A percentile compares a stretch with the other conserved stretches of the same genome.
Evolutionary conservation across 2,113 vertebrate species (phyloP).

Genomic region (Colius striatus): DNA sequence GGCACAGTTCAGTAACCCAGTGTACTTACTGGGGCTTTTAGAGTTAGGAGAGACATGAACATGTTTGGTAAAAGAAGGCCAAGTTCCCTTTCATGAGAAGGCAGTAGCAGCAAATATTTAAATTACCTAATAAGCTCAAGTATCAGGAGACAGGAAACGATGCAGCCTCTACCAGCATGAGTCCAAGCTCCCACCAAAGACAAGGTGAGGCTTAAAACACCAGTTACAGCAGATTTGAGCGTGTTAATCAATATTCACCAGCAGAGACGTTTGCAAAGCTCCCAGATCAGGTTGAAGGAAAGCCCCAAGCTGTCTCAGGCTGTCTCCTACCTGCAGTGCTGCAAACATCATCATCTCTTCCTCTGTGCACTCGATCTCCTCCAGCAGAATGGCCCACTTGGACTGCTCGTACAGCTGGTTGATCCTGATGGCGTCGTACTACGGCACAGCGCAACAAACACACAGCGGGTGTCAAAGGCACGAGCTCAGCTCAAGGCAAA

Average conservation of each 20-base stretch:
- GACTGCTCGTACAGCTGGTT: slow-evolving; percentile 98
- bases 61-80: neutral
- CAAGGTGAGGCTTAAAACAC: neutral
- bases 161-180: neutral
- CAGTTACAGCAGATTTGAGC: accelerated
- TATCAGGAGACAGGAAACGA: neutral
- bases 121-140: slow-evolving; percentile 21
- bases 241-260: neutral
- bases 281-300: neutral
- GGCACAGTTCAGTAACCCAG: neutral
- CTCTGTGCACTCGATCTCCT: slow-evolving; percentile 98
- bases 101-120: slow-evolving; percentile 6
- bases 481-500: neutral
- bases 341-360: slow-evolving; percentile 99
- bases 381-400: slow-evolving; percentile 97
- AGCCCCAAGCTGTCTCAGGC: accelerated
- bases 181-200: neutral
- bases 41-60: slow-evolving; percentile 8
- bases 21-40: neutral
- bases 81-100: slow-evolving; percentile 1
- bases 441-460: neutral
- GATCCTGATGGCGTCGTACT: slow-evolving; percentile 98
- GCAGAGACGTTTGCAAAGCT: neutral
- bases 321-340: slow-evolving; percentile 88
- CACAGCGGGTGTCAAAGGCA: accelerated